phyloP scores from a whole-genome alignment of 2,113 vertebrate species.

The Neopipo cinnamomea region DNA sequence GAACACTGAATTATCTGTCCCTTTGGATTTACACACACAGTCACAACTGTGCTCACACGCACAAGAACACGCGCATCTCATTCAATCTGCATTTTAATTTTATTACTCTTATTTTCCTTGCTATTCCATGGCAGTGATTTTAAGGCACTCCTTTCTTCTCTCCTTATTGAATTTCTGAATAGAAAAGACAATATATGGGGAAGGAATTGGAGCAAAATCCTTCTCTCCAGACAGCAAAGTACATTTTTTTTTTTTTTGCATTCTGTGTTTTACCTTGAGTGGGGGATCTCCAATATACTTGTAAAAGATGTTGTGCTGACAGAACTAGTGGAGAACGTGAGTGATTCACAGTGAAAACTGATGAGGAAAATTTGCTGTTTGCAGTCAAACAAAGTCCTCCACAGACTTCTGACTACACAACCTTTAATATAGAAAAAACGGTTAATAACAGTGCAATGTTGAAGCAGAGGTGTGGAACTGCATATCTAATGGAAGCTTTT shows the following conservation, averaged over 20 bases:
- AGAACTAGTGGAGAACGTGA: background rate
- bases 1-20: background rate
- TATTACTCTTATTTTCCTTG: background rate
- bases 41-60: fast-evolving
- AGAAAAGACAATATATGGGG: background rate
- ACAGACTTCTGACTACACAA: background rate
- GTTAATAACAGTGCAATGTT: background rate
- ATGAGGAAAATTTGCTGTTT: background rate
- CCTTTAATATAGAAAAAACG: background rate
- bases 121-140: background rate
- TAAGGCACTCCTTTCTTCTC: background rate
- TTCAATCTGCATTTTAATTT: background rate
- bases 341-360: background rate
- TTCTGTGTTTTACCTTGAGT: background rate
- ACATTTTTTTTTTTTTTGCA: background rate
- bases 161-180: background rate
- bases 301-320: background rate
- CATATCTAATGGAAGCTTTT: background rate
- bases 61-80: fast-evolving
- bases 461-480: background rate
- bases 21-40: background rate
- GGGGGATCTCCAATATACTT: background rate
- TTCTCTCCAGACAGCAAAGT: background rate
- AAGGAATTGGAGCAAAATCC: background rate
- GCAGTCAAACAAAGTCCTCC: conserved; percentile 9